Evolutionary conservation across 2,888 invertebrate species (phyloP), one percentile per base, ranked within the genome.

Genomic region (Sinopyrophorus schimmeli): DNA sequence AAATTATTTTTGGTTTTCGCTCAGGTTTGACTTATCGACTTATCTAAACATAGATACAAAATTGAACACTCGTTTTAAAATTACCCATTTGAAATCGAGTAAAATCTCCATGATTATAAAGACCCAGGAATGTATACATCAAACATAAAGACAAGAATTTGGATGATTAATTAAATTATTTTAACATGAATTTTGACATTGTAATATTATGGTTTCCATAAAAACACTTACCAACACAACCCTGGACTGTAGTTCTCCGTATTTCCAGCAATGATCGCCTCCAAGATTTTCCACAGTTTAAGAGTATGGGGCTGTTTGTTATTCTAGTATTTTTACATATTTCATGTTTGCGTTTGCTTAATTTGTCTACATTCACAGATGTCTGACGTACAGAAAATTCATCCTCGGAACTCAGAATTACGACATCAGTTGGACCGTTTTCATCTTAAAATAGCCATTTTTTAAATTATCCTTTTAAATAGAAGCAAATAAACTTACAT

Each of bases 231-330:
- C 49, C 38, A 11, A 11, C 21, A 18, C n/a, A 5, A 47, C 1
- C 23, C 46, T 54, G 14, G 14, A 35, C 18, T n/a, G n/a, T n/a
- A n/a, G n/a, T n/a, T n/a, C 40, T 57, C 23, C 52, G 80, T 61
- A 80, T 78, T 50, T 79, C 77, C 51, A 79, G 80, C 3, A 86
- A 63, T 1, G 85, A 83, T 61, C 84, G 78, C 34, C 82, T 79
- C 84, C 85, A 87, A 63, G 80, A 76, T 64, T 83, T 87, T 0
- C 86, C 86, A 6, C n/a, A 85, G 80, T 57, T 79, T 80, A 1
- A 86, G 67, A n/a, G n/a, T n/a, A n/a, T n/a, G n/a, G n/a, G n/a
- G n/a, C n/a, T n/a, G n/a, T n/a, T n/a, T n/a, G n/a, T n/a, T n/a
- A n/a, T n/a, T n/a, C n/a, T n/a, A n/a, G n/a, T n/a, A n/a, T n/a